A percentile compares a stretch with the other conserved stretches of the same genome.
These are phyloP conservation scores for Cartodere bifasciata DNA, from an alignment of 2,888 invertebrate species.

Conservation along the genomic window DNA sequence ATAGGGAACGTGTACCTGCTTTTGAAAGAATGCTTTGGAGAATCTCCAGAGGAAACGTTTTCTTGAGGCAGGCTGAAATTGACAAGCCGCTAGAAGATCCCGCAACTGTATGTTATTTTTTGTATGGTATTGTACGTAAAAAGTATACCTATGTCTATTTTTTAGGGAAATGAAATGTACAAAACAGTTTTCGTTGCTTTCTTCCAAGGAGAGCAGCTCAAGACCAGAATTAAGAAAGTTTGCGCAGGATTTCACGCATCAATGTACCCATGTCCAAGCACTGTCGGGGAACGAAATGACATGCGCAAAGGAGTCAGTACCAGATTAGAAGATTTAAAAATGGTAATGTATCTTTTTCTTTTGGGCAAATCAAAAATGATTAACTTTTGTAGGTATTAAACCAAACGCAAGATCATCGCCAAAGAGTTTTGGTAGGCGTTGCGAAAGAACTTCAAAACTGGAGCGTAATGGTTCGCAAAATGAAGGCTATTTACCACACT, in stretches of 20 bases:
- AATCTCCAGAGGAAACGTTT: conserved; percentile 85
- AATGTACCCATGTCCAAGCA: conserved; percentile 84
- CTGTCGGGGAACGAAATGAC: conserved; percentile 69
- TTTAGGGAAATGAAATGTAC: conserved; percentile 72
- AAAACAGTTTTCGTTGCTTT: conserved; percentile 84
- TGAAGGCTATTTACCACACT: conserved; percentile 67
- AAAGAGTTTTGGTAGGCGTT: conserved; percentile 70
- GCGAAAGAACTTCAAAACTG: conserved; percentile 80
- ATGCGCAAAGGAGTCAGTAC: conserved; percentile 86
- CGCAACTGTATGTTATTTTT: conserved; percentile 46
- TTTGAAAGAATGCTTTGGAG: conserved; percentile 92
- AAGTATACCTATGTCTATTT: conserved; percentile 3
- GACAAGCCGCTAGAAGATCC: conserved; percentile 75
- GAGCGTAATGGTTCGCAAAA: conserved; percentile 69
- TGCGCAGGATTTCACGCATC: conserved; percentile 89
- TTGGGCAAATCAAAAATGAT: background rate
- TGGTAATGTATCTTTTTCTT: conserved; percentile 36
- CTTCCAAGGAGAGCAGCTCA: conserved; percentile 87
- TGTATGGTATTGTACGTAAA: background rate
- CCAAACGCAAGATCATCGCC: conserved; percentile 80
- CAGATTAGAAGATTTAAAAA: conserved; percentile 75
- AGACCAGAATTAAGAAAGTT: conserved; percentile 82
- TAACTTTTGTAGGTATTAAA: conserved; percentile 51
- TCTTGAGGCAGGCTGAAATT: conserved; percentile 74
- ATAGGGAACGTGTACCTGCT: conserved; percentile 73